phyloP scores from a whole-genome alignment of 2,888 invertebrate genomes.

The Deilephila elpenor region DNA sequence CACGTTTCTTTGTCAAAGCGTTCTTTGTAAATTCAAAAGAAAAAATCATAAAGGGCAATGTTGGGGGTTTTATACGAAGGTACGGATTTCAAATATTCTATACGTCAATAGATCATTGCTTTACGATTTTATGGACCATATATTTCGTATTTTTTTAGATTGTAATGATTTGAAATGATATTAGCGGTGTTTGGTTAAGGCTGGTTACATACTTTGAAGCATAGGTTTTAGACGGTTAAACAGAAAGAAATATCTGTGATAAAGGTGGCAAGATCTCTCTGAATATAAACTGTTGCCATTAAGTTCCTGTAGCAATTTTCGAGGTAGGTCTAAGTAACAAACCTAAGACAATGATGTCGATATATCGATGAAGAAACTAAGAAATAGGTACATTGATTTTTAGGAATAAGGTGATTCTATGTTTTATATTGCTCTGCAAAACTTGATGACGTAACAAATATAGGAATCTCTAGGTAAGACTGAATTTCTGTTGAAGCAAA shows the following conservation, averaged over 20 bases:
- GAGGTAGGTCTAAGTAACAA: too few species aligned
- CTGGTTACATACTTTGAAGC: too few species aligned
- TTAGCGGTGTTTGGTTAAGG: not conserved
- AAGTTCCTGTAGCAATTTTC: too few species aligned
- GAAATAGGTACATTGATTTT: not conserved
- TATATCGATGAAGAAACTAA: too few species aligned
- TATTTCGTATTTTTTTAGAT: not conserved
- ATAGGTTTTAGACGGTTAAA: too few species aligned
- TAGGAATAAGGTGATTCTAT: too few species aligned
- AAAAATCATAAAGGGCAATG: conserved; percentile 32
- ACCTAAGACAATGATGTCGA: too few species aligned
- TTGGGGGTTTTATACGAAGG: conserved; percentile 7
- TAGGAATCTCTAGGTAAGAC: not conserved
- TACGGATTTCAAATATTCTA: conserved; percentile 22
- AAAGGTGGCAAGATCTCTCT: too few species aligned
- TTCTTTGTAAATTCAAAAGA: conserved; percentile 42
- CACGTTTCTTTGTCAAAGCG: conserved; percentile 42
- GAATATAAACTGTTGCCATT: too few species aligned
- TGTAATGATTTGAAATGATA: not conserved
- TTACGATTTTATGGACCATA: not conserved
- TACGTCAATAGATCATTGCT: conserved; percentile 16
- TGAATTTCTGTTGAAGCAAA: not conserved
- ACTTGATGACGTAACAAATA: not conserved
- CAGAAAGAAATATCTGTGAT: too few species aligned
- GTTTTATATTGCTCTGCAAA: too few species aligned